Percentiles rank a stretch among this genome's conserved stretches.
These are phyloP conservation scores for Enteromius radiatus DNA, from an alignment of 2,797 vertebrate genomes.

Conservation along the genomic window DNA sequence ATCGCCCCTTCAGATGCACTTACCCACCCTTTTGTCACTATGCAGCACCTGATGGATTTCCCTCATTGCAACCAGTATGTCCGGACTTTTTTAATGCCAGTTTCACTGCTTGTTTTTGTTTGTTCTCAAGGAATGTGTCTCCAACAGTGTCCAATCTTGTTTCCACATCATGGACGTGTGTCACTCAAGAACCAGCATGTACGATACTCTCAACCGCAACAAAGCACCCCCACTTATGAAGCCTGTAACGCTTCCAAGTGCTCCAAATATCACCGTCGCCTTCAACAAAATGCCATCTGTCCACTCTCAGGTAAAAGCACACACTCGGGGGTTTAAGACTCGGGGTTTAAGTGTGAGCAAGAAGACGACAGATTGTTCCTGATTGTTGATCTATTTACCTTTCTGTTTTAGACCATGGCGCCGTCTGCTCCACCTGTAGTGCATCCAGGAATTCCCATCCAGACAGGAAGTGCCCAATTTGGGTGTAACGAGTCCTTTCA, in stretches of 20 bases:
- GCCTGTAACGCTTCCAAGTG: constrained; percentile 79
- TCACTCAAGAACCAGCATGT: constrained; percentile 84
- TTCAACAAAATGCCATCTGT: constrained; percentile 90
- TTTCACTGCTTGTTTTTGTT: not conserved
- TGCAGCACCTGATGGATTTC: constrained; percentile 97
- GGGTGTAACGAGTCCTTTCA: constrained; percentile 94
- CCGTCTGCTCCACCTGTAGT: constrained; percentile 88
- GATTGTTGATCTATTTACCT: not conserved
- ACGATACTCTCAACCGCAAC: constrained; percentile 90
- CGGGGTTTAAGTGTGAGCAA: not conserved
- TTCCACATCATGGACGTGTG: constrained; percentile 98
- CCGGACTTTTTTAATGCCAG: not conserved
- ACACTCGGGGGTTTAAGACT: not conserved
- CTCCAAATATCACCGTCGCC: constrained; percentile 83
- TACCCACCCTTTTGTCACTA: constrained; percentile 94
- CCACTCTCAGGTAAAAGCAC: constrained; percentile 86
- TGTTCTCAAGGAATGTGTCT: not conserved
- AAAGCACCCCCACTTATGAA: constrained; percentile 87
- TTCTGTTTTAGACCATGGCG: constrained; percentile 77
- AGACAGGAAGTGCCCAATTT: constrained; percentile 89
- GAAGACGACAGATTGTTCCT: not conserved
- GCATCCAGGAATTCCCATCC: constrained; percentile 92
- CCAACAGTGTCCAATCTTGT: constrained; percentile 91
- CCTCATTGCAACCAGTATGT: constrained; percentile 97
- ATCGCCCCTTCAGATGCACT: constrained; percentile 89